Conservation (phyloP, 2,888 invertebrate species). For the Zelleria hepariella region DNA sequence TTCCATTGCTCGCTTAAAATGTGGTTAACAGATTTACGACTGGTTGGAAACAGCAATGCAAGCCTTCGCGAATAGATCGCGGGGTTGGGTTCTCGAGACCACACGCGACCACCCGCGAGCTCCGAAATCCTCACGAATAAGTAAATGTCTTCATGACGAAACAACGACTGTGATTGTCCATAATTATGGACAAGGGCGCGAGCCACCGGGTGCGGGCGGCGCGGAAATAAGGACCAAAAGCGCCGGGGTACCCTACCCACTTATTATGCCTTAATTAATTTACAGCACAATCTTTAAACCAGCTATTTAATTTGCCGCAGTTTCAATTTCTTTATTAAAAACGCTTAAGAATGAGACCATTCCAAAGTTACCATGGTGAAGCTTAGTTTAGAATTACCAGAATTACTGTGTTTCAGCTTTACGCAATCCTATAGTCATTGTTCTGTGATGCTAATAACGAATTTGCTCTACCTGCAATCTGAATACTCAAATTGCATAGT, state of each 20-base stretch:
- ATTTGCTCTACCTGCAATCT: too few species aligned
- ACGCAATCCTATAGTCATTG: too few species aligned
- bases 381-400: not conserved
- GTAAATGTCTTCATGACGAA: slow-evolving; percentile 16
- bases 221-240: not conserved
- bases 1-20: slow-evolving; percentile 1
- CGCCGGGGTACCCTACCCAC: not conserved
- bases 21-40: not conserved
- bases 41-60: not conserved
- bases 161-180: not conserved
- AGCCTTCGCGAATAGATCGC: not conserved
- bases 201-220: not conserved
- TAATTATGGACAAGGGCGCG: not conserved
- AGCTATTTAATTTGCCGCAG: not conserved
- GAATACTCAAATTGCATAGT: too few species aligned
- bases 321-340: not conserved
- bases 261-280: not conserved
- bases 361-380: too few species aligned
- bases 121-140: slow-evolving; percentile 10
- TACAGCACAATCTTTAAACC: not conserved
- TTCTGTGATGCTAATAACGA: too few species aligned
- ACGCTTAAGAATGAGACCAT: not conserved
- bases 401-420: too few species aligned
- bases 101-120: slow-evolving; percentile 3
- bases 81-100: not conserved